These are phyloP conservation scores for Vombatus ursinus DNA, from an alignment of 2,113 vertebrate genomes.

Conservation along the genomic window DNA sequence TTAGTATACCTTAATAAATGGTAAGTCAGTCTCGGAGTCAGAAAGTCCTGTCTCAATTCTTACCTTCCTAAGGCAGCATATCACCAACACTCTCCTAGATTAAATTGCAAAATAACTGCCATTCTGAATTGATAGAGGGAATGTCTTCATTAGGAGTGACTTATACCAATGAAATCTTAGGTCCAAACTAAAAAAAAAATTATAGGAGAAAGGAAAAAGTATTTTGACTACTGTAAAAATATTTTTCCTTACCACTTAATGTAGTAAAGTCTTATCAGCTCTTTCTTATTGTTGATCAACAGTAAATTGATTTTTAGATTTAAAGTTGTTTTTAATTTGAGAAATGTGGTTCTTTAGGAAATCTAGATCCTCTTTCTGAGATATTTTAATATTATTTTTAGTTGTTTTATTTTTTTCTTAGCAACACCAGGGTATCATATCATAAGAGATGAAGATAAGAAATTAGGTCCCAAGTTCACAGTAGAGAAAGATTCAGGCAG, in stretches of 20 bases:
- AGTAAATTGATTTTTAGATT: not conserved
- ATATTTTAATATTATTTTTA: not conserved
- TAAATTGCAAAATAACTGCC: not conserved
- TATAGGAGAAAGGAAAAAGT: not conserved
- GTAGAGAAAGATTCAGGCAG: not conserved
- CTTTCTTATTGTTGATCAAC: not conserved
- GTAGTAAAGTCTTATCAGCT: not conserved
- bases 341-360: not conserved
- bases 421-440: not conserved
- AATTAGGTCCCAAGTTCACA: not conserved
- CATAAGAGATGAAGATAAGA: not conserved
- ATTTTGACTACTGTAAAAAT: not conserved
- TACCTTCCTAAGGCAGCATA: not conserved
- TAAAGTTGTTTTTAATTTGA: not conserved
- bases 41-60: not conserved
- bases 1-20: not conserved
- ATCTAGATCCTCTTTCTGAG: not conserved
- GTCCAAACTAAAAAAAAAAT: not conserved
- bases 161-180: not conserved
- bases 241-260: not conserved
- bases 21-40: not conserved
- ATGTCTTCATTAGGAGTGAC: not conserved
- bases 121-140: not conserved
- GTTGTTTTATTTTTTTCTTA: not conserved
- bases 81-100: not conserved